Conservation (phyloP, 2,113 vertebrate genomes). For the Elanoides forficatus region DNA sequence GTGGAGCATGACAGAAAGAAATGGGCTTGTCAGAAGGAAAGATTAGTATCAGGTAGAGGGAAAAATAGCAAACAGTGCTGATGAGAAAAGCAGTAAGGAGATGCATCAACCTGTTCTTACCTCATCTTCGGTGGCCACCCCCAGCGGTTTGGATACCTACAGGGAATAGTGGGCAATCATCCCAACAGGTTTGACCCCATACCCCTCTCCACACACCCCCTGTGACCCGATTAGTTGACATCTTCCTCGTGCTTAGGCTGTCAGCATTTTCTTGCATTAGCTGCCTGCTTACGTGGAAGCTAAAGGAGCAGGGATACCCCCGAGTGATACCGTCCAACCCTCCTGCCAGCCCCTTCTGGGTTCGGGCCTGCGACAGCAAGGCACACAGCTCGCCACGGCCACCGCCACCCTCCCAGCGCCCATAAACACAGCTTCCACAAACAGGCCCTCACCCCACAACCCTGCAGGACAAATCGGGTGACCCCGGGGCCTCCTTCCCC, state of each 20-base stretch:
- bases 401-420: fast-evolving
- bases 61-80: neutral
- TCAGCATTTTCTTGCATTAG: neutral
- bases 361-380: neutral
- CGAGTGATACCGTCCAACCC: neutral
- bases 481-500: fast-evolving
- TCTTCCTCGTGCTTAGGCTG: neutral
- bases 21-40: neutral
- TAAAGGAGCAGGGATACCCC: neutral
- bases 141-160: constrained; percentile 89
- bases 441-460: fast-evolving
- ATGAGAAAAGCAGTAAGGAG: neutral
- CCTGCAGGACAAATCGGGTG: fast-evolving
- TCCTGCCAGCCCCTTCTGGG: neutral
- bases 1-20: neutral
- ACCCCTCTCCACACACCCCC: neutral
- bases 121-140: constrained; percentile 91
- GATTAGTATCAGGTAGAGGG: neutral
- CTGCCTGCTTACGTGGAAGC: neutral
- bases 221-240: fast-evolving
- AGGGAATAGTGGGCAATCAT: neutral
- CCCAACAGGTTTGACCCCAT: neutral
- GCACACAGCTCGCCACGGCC: neutral
- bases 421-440: fast-evolving
- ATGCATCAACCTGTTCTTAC: constrained; percentile 58